Evolutionary conservation across 2,888 invertebrate species (phyloP).

Genomic region (Troides oblongomaculatus): DNA sequence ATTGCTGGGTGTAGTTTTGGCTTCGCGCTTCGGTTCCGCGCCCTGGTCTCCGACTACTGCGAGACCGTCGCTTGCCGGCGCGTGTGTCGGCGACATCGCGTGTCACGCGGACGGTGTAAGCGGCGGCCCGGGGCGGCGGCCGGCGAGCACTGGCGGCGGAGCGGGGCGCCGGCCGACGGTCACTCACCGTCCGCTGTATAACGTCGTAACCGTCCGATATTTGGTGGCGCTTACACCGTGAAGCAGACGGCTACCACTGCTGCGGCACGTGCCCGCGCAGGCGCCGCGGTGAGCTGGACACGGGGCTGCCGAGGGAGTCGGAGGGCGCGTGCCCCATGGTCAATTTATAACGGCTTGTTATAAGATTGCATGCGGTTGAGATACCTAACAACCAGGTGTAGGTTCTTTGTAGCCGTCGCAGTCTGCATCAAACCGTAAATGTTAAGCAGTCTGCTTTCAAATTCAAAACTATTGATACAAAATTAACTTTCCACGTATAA

Average conservation of each 20-base stretch:
- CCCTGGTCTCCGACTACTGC: slow-evolving; percentile 50
- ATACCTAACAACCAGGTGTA: not conserved
- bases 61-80: slow-evolving; percentile 52
- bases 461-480: no score
- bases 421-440: not conserved
- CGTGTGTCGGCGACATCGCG: slow-evolving; percentile 58
- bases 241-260: slow-evolving; percentile 30
- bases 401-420: not conserved
- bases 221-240: slow-evolving; percentile 33
- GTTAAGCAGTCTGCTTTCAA: no score
- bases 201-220: slow-evolving; percentile 33
- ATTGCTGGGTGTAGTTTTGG: slow-evolving; percentile 37
- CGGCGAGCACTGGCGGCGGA: slow-evolving; percentile 34
- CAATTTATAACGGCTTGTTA: not conserved
- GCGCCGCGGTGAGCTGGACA: slow-evolving; percentile 43
- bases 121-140: slow-evolving; percentile 24
- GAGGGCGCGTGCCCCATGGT: slow-evolving; percentile 15
- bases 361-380: not conserved
- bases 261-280: slow-evolving; percentile 53
- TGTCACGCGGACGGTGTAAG: slow-evolving; percentile 34
- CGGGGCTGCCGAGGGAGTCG: slow-evolving; percentile 20
- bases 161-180: slow-evolving; percentile 38
- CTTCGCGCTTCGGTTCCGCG: slow-evolving; percentile 31
- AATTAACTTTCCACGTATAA: no score
- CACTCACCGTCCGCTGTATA: slow-evolving; percentile 35